A percentile compares a stretch with the other conserved stretches of the same genome.
These are phyloP conservation scores for Ptilodon capucinus DNA, from an alignment of 2,888 invertebrate species.

Conservation along the genomic window DNA sequence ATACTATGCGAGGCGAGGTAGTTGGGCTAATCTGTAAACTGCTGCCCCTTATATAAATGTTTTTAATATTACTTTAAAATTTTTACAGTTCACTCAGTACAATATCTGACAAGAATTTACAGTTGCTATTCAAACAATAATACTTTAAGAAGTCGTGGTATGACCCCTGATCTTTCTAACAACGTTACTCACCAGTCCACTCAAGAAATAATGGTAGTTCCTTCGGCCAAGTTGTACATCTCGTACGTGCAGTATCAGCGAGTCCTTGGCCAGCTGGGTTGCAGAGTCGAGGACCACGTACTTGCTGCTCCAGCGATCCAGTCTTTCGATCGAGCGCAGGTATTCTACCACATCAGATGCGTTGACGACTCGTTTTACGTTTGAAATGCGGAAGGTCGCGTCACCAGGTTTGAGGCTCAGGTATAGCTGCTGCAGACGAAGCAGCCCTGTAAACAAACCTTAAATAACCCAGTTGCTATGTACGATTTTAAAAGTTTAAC, in stretches of 20 bases:
- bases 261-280: slow-evolving; percentile 92
- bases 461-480: too few species aligned
- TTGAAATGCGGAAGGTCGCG: slow-evolving; percentile 92
- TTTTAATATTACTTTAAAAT: too few species aligned
- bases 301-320: slow-evolving; percentile 92
- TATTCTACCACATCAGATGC: slow-evolving; percentile 92
- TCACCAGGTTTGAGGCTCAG: slow-evolving; percentile 92
- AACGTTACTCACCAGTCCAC: slow-evolving; percentile 93
- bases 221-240: slow-evolving; percentile 92
- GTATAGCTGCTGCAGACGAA: slow-evolving; percentile 95
- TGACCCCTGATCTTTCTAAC: too few species aligned
- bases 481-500: too few species aligned
- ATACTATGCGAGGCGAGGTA: too few species aligned
- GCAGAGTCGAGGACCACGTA: slow-evolving; percentile 94
- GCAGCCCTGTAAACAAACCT: slow-evolving; percentile 85
- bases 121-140: too few species aligned
- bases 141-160: too few species aligned
- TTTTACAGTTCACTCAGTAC: too few species aligned
- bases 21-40: too few species aligned
- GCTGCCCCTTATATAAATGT: too few species aligned
- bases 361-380: slow-evolving; percentile 92
- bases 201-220: slow-evolving; percentile 95
- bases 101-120: too few species aligned
- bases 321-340: slow-evolving; percentile 89
- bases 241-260: slow-evolving; percentile 92